Conservation (phyloP, 2,113 vertebrate genomes). For the Ploceus nigricollis region DNA sequence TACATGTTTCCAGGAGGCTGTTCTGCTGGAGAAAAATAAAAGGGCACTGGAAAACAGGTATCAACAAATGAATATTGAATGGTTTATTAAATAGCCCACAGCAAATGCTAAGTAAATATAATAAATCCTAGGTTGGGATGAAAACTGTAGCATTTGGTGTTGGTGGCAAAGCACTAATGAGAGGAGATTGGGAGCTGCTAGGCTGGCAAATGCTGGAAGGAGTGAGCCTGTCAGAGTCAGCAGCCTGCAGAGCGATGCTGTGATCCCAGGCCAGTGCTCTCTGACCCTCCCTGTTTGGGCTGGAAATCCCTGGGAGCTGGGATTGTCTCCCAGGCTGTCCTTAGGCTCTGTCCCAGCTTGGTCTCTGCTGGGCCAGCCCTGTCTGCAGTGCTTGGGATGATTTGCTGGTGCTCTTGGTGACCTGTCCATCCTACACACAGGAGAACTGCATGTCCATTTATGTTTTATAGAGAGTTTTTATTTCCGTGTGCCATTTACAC, state of each 20-base stretch:
- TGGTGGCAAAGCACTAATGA: not conserved
- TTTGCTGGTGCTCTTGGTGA: not conserved
- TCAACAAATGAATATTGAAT: not conserved
- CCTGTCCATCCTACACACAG: fast-evolving
- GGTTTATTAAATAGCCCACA: not conserved
- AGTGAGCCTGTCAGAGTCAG: not conserved
- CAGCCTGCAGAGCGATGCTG: fast-evolving
- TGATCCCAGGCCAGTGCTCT: not conserved
- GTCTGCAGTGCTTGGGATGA: not conserved
- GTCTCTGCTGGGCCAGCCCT: not conserved
- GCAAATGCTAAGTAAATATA: not conserved
- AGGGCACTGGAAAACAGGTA: not conserved
- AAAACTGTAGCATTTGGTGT: not conserved
- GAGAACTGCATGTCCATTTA: not conserved
- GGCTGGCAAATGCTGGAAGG: not conserved
- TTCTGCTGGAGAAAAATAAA: not conserved
- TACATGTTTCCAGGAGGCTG: not conserved
- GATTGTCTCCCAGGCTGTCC: not conserved
- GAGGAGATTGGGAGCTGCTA: not conserved
- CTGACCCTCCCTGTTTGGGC: not conserved
- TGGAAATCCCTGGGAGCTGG: not conserved
- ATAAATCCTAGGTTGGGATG: not conserved
- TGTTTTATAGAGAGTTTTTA: fast-evolving
- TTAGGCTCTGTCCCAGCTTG: not conserved
- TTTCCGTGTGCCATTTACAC: not conserved